Conservation (phyloP, 2,797 vertebrate species). For the Ceyx erithaca region DNA sequence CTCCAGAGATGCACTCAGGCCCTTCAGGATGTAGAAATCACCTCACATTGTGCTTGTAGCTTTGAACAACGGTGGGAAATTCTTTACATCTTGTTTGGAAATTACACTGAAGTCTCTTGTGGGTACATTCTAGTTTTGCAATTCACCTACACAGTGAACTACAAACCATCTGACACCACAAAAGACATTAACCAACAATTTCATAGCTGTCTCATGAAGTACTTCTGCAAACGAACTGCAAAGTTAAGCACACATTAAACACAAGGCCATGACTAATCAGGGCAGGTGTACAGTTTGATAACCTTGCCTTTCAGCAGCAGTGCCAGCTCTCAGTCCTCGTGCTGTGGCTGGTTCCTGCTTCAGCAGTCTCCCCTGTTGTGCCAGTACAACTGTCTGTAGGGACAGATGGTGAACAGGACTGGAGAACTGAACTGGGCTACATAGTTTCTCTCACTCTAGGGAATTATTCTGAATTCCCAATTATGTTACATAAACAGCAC, state of each 20-base stretch:
- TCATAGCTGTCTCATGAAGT: neutral
- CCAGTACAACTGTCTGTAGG: neutral
- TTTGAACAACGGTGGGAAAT: rapidly evolving
- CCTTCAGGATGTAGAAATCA: neutral
- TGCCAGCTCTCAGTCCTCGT: neutral
- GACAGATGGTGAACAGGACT: neutral
- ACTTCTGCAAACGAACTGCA: neutral
- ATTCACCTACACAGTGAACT: neutral
- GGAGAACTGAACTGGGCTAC: neutral
- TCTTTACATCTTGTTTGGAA: neutral
- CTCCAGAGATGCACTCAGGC: neutral
- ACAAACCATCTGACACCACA: neutral
- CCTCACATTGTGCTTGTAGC: neutral
- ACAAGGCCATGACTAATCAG: neutral
- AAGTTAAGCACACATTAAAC: neutral
- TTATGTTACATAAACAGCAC: rapidly evolving
- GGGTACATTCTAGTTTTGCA: neutral
- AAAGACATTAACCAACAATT: neutral
- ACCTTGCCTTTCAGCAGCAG: neutral
- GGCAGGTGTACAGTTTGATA: rapidly evolving
- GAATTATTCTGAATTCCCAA: neutral
- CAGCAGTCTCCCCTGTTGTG: neutral
- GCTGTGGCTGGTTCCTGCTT: neutral
- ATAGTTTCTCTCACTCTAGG: neutral
- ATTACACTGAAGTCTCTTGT: rapidly evolving